Percentiles rank a stretch among this genome's conserved stretches.
These are phyloP conservation scores for Crocodylus rhombifer DNA, from an alignment of 2,797 vertebrate genomes.

Conservation along the genomic window DNA sequence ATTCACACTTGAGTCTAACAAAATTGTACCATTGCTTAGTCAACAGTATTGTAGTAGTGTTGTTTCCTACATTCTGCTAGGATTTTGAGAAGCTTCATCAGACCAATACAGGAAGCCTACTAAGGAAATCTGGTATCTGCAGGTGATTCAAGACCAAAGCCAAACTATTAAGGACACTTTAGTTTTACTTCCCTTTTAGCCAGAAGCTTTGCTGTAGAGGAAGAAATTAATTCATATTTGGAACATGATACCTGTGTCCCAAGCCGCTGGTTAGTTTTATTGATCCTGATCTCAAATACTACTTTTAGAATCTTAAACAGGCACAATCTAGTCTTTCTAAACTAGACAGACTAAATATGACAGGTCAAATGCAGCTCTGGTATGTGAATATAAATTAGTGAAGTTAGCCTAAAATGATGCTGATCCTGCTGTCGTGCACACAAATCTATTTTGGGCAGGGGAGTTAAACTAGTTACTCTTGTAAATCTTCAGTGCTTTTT, in stretches of 20 bases:
- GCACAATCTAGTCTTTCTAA: background rate
- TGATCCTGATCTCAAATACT: background rate
- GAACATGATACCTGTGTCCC: conserved; percentile 47
- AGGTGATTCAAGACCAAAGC: conserved; percentile 64
- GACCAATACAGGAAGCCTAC: conserved; percentile 56
- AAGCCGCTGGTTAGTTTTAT: conserved; percentile 44
- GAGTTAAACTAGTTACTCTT: background rate
- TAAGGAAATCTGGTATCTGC: conserved; percentile 72
- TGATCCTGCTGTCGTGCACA: background rate
- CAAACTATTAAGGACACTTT: conserved; percentile 76
- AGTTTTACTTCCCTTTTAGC: conserved; percentile 74
- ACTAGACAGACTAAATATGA: background rate
- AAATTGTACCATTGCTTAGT: conserved; percentile 49
- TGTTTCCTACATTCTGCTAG: conserved; percentile 1
- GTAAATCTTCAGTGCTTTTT: background rate
- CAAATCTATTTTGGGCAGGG: background rate
- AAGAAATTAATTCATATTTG: conserved; percentile 71
- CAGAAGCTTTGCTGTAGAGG: conserved; percentile 46
- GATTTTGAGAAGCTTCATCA: conserved; percentile 56
- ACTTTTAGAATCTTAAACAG: conserved; percentile 8
- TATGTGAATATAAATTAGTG: conserved; percentile 16
- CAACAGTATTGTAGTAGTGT: background rate
- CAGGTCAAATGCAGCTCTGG: background rate
- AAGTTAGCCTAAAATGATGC: background rate
- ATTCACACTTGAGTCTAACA: conserved; percentile 49